A percentile compares a stretch with the other conserved stretches of the same genome.
These are phyloP conservation scores for Nipponacmea schrenckii DNA, from an alignment of 2,888 invertebrate species.

Conservation along the genomic window DNA sequence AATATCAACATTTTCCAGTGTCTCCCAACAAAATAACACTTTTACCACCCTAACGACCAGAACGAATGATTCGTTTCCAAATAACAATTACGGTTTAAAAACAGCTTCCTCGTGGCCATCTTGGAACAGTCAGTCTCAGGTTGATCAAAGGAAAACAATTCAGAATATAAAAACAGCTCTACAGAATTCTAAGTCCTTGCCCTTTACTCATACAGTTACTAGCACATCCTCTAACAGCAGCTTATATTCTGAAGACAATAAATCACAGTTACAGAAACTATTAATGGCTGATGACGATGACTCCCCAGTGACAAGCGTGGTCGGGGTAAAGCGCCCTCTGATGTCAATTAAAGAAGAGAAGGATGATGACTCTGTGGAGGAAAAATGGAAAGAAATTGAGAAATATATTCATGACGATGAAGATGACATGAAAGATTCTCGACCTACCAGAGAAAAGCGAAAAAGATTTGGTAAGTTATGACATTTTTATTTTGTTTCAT, in stretches of 20 bases:
- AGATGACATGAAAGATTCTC: conserved; percentile 11
- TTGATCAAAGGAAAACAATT: not conserved
- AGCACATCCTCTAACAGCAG: not conserved
- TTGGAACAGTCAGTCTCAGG: not conserved
- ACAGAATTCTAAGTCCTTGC: not conserved
- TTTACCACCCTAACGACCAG: not conserved
- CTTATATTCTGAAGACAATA: not conserved
- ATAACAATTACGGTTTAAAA: not conserved
- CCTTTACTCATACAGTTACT: not conserved
- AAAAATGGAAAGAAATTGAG: conserved; percentile 59
- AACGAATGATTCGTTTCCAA: not conserved
- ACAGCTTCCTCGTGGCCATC: not conserved
- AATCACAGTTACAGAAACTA: not conserved
- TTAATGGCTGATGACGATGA: not conserved
- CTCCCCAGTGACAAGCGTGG: not conserved
- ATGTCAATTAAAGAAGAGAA: conserved; percentile 7
- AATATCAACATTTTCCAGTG: not conserved
- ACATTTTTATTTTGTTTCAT: not conserved
- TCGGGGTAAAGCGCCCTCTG: not conserved
- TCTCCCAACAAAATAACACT: not conserved
- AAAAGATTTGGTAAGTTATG: conserved; percentile 41
- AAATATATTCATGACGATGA: conserved; percentile 45
- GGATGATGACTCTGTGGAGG: conserved; percentile 41
- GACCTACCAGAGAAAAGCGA: conserved; percentile 32
- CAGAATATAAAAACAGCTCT: not conserved